Evolutionary conservation across 2,888 invertebrate species (phyloP).

Genomic region (Leptopilina myrica): DNA sequence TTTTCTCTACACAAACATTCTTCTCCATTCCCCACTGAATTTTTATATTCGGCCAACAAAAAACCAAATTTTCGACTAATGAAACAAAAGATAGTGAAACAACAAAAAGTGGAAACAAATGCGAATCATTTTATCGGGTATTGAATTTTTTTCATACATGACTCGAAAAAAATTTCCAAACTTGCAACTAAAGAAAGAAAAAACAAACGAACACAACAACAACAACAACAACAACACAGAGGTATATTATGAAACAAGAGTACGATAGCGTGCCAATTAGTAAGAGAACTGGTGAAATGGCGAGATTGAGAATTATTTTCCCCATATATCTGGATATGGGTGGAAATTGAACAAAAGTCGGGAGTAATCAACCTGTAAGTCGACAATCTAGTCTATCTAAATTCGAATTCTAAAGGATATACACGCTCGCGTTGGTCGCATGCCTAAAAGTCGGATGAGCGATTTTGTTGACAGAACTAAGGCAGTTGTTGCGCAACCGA

Average conservation of each 20-base stretch:
- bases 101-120: no score
- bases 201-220: no score
- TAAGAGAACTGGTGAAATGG: conserved; percentile 33
- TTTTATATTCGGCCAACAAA: no score
- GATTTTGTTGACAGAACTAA: conserved; percentile 27
- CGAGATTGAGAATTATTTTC: conserved; percentile 19
- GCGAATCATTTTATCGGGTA: no score
- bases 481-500: conserved; percentile 18
- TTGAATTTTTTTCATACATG: neutral
- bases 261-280: conserved; percentile 44
- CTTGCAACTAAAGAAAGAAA: no score
- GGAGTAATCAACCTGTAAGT: conserved; percentile 7
- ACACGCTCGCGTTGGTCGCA: neutral
- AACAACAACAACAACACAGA: neutral
- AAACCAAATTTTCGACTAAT: no score
- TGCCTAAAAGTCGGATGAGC: conserved; percentile 39
- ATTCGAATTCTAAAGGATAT: conserved; percentile 1
- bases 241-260: conserved; percentile 40
- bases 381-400: neutral
- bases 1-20: no score
- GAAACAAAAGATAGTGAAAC: no score
- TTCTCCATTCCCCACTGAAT: no score
- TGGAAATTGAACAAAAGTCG: conserved; percentile 20
- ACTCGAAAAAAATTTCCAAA: neutral
- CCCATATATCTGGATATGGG: neutral